Percentiles rank a stretch among this genome's conserved stretches.
These are phyloP conservation scores for Microctonus aethiopoides DNA, from an alignment of 2,888 invertebrate genomes.

Conservation along the genomic window DNA sequence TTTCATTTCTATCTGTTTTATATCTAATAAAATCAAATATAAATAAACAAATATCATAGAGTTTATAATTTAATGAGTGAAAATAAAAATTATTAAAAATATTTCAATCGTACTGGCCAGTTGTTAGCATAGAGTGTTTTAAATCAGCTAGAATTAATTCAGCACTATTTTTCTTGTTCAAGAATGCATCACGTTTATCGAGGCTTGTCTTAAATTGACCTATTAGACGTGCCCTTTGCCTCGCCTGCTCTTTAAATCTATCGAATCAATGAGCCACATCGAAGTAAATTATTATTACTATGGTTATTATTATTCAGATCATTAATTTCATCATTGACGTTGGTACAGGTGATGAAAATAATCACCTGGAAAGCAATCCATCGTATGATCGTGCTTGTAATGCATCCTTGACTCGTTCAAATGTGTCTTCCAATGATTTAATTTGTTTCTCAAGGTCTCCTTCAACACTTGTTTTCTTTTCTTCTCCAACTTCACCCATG, in stretches of 20 bases:
- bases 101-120: conserved; percentile 50
- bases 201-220: conserved; percentile 67
- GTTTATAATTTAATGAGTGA: neutral
- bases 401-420: conserved; percentile 63
- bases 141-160: conserved; percentile 68
- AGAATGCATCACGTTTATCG: conserved; percentile 68
- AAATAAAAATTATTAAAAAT: neutral
- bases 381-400: conserved; percentile 66
- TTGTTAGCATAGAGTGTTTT: conserved; percentile 65
- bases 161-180: conserved; percentile 70
- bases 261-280: conserved; percentile 5
- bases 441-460: conserved; percentile 60
- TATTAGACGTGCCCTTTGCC: conserved; percentile 69
- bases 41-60: conserved; percentile 41
- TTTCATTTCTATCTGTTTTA: conserved; percentile 67
- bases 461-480: conserved; percentile 47
- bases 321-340: neutral
- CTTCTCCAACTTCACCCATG: conserved; percentile 11
- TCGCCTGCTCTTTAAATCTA: conserved; percentile 70
- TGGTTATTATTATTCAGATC: conserved; percentile 1
- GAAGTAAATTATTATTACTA: too few species aligned
- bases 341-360: conserved; percentile 12
- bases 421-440: conserved; percentile 61
- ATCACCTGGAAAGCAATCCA: conserved; percentile 67
- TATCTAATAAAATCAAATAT: conserved; percentile 67